Evolutionary conservation across 1,140 invertebrate species (phyloP).

Genomic region (Drosophila sturtevanti): DNA sequence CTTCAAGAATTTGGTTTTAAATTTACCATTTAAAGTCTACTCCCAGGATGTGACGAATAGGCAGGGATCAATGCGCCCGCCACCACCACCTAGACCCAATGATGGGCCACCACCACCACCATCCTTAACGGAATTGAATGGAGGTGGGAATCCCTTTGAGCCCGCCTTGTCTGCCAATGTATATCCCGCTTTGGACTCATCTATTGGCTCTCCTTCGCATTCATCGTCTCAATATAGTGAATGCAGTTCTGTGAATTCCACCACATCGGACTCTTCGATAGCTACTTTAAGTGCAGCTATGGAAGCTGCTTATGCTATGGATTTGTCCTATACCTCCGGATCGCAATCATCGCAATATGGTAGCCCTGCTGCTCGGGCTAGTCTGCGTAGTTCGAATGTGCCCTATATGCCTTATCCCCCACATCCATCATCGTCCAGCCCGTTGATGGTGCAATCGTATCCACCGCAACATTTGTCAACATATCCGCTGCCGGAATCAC

Average conservation of each 20-base stretch:
- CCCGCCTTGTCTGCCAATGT: constrained; percentile 38
- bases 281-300: constrained; percentile 71
- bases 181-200: constrained; percentile 70
- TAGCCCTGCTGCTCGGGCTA: constrained; percentile 62
- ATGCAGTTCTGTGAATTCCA: constrained; percentile 75
- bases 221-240: constrained; percentile 71
- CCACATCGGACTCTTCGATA: constrained; percentile 72
- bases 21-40: constrained; percentile 75
- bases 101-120: constrained; percentile 58
- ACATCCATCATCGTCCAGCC: constrained; percentile 56
- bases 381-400: constrained; percentile 66
- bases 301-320: constrained; percentile 43
- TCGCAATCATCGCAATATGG: constrained; percentile 74
- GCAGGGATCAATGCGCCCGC: constrained; percentile 38
- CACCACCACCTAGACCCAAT: constrained; percentile 59
- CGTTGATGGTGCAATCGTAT: constrained; percentile 71
- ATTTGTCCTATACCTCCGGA: constrained; percentile 69
- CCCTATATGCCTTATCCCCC: constrained; percentile 69
- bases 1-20: constrained; percentile 77
- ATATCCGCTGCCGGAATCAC: constrained; percentile 68
- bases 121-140: constrained; percentile 38
- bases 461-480: constrained; percentile 67
- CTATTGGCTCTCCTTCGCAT: constrained; percentile 77
- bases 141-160: constrained; percentile 65
- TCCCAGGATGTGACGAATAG: constrained; percentile 56